phyloP scores from a whole-genome alignment of 2,888 invertebrate species.

The Drosophila buzzatii region DNA sequence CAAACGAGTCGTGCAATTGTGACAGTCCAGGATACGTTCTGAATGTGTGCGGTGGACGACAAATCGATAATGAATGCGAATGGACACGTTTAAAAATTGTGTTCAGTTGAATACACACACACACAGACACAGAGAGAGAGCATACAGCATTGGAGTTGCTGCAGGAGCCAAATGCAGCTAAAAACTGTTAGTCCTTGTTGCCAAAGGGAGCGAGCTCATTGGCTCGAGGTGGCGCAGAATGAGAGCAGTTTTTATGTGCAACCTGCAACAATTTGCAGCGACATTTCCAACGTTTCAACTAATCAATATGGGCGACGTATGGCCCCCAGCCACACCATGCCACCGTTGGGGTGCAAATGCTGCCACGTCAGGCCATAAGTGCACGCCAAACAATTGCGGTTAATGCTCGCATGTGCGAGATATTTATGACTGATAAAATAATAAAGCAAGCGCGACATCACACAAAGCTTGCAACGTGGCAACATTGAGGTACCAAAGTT shows the following conservation, averaged over 20 bases:
- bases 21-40: constrained; percentile 30
- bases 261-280: constrained; percentile 74
- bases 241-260: constrained; percentile 51
- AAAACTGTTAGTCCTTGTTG: constrained; percentile 36
- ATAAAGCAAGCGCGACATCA: constrained; percentile 53
- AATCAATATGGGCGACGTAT: constrained; percentile 75
- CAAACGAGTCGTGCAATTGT: constrained; percentile 60
- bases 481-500: constrained; percentile 20
- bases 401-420: constrained; percentile 76
- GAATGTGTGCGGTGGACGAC: constrained; percentile 29
- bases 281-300: constrained; percentile 75
- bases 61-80: constrained; percentile 73
- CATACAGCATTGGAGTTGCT: constrained; percentile 2
- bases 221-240: constrained; percentile 27
- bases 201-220: constrained; percentile 6
- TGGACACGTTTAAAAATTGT: constrained; percentile 43
- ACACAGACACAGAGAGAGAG: constrained; percentile 17
- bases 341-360: constrained; percentile 2
- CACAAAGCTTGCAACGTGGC: constrained; percentile 17
- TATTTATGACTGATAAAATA: constrained; percentile 79
- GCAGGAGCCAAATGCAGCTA: constrained; percentile 45
- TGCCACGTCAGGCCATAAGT: constrained; percentile 59
- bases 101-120: constrained; percentile 22
- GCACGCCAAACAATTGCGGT: constrained; percentile 77
- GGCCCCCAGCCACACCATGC: constrained; percentile 4